phyloP scores from a whole-genome alignment of 2,888 invertebrate genomes.

The Apamea monoglypha region DNA sequence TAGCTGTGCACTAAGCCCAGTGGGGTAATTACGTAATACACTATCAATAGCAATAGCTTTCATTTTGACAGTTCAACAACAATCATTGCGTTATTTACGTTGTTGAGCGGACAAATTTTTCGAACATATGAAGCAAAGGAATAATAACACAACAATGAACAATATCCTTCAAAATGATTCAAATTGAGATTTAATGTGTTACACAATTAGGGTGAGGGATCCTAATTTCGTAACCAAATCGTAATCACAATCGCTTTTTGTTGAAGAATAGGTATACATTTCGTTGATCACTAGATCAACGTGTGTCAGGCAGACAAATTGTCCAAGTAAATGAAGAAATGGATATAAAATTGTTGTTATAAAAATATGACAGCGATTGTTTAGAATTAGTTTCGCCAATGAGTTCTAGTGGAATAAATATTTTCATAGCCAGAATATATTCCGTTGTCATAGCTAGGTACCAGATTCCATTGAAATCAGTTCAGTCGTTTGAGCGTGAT shows the following conservation, averaged over 20 bases:
- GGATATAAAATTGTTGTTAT: not conserved
- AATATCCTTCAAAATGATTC: no score
- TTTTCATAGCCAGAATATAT: not conserved
- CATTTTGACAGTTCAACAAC: not conserved
- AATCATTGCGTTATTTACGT: not conserved
- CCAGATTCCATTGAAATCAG: slow-evolving; percentile 17
- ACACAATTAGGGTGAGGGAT: not conserved
- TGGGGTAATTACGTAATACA: not conserved
- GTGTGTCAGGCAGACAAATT: not conserved
- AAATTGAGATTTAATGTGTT: not conserved
- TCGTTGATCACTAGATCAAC: no score
- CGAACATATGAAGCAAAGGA: no score
- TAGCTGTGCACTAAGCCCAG: not conserved
- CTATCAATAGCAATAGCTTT: no score
- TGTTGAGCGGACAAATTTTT: not conserved
- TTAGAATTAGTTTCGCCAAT: not conserved
- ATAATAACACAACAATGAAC: not conserved
- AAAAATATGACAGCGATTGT: not conserved
- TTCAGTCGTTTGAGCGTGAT: slow-evolving; percentile 19
- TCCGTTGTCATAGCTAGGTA: not conserved
- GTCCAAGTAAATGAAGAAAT: not conserved
- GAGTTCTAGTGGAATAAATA: not conserved
- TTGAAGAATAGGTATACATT: not conserved
- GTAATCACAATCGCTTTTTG: not conserved
- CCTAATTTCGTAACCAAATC: not conserved